These are phyloP conservation scores for Bungarus multicinctus DNA, from an alignment of 2,113 vertebrate genomes.

Conservation along the genomic window DNA sequence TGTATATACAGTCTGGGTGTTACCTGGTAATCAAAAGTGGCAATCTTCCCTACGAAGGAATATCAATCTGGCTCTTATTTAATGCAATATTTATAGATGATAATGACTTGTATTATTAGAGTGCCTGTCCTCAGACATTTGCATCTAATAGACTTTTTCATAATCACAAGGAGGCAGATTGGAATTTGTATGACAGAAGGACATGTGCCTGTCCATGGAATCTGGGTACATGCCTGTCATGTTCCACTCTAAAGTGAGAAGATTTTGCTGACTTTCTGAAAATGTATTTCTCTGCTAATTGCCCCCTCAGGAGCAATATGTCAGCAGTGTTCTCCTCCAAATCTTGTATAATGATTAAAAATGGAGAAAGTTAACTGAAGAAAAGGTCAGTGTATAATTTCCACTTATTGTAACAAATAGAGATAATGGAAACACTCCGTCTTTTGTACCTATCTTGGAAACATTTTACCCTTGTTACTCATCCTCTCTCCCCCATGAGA, in stretches of 20 bases:
- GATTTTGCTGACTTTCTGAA: slow-evolving; percentile 66
- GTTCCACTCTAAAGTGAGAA: slow-evolving; percentile 56
- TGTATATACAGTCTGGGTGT: background rate
- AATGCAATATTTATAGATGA: slow-evolving; percentile 14
- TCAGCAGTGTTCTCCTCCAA: slow-evolving; percentile 73
- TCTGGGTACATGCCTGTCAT: slow-evolving; percentile 48
- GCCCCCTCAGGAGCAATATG: slow-evolving; percentile 79
- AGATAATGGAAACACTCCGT: slow-evolving; percentile 79
- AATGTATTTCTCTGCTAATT: slow-evolving; percentile 82
- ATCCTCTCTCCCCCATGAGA: background rate
- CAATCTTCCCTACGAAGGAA: background rate
- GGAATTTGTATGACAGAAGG: slow-evolving; percentile 17
- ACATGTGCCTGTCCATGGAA: slow-evolving; percentile 37
- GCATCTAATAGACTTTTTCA: slow-evolving; percentile 26
- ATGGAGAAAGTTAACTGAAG: slow-evolving; percentile 78
- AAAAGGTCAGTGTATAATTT: slow-evolving; percentile 89
- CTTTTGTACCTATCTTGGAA: slow-evolving; percentile 47
- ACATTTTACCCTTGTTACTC: background rate
- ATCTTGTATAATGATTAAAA: slow-evolving; percentile 89
- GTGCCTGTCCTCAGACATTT: background rate
- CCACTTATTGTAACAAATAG: slow-evolving; percentile 85
- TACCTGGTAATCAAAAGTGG: background rate
- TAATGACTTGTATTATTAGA: slow-evolving; percentile 20
- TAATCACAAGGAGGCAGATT: slow-evolving; percentile 27
- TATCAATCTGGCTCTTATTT: background rate